These are phyloP conservation scores for Magallana gigas DNA, from an alignment of 1,140 invertebrate genomes.

Conservation along the genomic window DNA sequence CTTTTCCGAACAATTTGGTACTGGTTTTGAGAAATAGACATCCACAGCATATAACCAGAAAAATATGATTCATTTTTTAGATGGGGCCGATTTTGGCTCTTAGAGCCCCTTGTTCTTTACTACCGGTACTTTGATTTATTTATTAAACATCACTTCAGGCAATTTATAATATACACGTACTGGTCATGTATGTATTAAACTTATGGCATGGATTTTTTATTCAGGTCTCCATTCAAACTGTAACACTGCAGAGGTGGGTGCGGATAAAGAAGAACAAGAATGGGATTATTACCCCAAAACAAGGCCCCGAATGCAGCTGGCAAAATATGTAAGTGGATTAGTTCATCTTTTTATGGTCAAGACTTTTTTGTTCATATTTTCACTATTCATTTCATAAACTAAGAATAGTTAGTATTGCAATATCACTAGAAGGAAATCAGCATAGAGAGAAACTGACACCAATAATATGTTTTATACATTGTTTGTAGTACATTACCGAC, in stretches of 20 bases:
- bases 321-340: conserved; percentile 30
- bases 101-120: too few relatives aligned
- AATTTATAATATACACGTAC: not conserved
- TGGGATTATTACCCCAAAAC: not conserved
- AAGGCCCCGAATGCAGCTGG: not conserved
- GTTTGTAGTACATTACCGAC: not conserved
- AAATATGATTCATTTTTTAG: conserved; percentile 11
- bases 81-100: conserved; percentile 1
- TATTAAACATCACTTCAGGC: not conserved
- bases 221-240: conserved; percentile 8
- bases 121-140: conserved; percentile 9
- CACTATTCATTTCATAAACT: not conserved
- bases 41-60: not conserved
- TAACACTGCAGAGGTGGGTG: not conserved
- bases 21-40: not conserved
- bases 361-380: not conserved
- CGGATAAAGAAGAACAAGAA: not conserved
- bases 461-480: conserved; percentile 33
- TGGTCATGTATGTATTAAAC: not conserved
- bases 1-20: conserved; percentile 1
- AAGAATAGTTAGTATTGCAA: not conserved
- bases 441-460: conserved; percentile 1
- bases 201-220: not conserved
- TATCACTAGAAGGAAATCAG: not conserved
- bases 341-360: not conserved